A percentile compares a stretch with the other conserved stretches of the same genome.
Conservation (phyloP, 2,797 vertebrate species). For the Loriculus beryllinus region DNA sequence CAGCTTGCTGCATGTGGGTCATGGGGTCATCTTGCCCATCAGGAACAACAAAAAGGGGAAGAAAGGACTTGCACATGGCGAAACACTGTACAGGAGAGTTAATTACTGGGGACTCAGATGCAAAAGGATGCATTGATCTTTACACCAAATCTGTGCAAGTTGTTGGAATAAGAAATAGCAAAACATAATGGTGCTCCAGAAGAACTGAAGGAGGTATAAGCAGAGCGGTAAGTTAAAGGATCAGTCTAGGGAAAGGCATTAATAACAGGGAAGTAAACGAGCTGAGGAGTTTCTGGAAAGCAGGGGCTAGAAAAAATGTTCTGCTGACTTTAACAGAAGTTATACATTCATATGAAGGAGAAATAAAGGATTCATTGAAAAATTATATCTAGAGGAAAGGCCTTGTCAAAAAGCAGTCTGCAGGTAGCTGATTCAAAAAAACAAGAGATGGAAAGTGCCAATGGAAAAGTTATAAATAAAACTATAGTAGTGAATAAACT, state of each 20-base stretch:
- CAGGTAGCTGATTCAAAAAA: background rate
- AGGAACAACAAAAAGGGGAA: background rate
- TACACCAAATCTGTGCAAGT: background rate
- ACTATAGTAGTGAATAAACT: background rate
- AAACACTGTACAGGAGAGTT: fast-evolving
- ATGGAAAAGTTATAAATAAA: background rate
- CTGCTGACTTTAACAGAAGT: background rate
- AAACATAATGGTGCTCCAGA: background rate
- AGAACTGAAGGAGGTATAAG: background rate
- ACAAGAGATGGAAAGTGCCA: background rate
- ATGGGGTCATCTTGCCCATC: background rate
- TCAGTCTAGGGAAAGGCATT: background rate
- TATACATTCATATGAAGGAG: background rate
- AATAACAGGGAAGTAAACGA: background rate
- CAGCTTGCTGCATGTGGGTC: background rate
- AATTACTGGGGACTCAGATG: background rate
- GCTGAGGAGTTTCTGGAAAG: background rate
- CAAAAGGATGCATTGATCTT: background rate
- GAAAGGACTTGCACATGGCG: fast-evolving
- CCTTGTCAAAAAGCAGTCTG: background rate
- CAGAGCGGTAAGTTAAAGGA: background rate
- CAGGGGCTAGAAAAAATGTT: background rate
- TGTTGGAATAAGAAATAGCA: background rate
- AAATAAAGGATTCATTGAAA: background rate
- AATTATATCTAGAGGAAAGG: background rate